Evolutionary conservation across 2,113 vertebrate species (phyloP), one percentile per base, ranked within the genome.

Genomic region (Reinhardtius hippoglossoides): DNA sequence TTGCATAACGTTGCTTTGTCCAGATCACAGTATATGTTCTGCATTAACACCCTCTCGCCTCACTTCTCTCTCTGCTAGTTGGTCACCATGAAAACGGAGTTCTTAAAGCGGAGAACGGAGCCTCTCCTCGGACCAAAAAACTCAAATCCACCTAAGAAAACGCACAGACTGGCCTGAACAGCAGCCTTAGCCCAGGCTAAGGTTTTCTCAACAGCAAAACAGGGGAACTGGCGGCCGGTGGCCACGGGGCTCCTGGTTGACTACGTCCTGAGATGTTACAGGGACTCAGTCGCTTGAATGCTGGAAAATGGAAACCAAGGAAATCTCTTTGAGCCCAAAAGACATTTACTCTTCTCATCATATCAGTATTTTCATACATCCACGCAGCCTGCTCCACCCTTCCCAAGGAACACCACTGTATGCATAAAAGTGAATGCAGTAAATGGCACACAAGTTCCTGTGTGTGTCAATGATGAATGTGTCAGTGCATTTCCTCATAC

Each of bases 41-140:
- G 18, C n/a, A 24, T 48, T 46, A n/a, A 56, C 18, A 20, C 31
- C 24, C 16, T 80, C 24, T 60, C n/a, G 5, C 13, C 10, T 42
- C 40, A 12, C 16, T 73, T 85, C 14, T 76, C 57, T 77, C 52
- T 16, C 24, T 35, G 0, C 2, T 18, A 92, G 88, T 93, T 91
- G 96, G 96, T 69, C 96, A 97, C 87, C 95, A 98, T 71, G 97
- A 99, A 95, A 99, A 98, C 0, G 97, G 97, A 76, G 86, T 97
- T 10, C 92, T 99, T 63, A 99, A 97, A 89, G 95, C 96, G 0
- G 98, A 99, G 93, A 99, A 98, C 0, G 97, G 98, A 75, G 95
- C 96, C 69, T 98, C 96, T 1, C 96, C 96, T 3, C 95, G 98
- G 83, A 96, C 93, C 93, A 99, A 97, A 95, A 99, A 99, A 88